Percentiles rank a stretch among this genome's conserved stretches.
These are phyloP conservation scores for Acleris holmiana DNA, from an alignment of 2,888 invertebrate genomes.

Conservation along the genomic window DNA sequence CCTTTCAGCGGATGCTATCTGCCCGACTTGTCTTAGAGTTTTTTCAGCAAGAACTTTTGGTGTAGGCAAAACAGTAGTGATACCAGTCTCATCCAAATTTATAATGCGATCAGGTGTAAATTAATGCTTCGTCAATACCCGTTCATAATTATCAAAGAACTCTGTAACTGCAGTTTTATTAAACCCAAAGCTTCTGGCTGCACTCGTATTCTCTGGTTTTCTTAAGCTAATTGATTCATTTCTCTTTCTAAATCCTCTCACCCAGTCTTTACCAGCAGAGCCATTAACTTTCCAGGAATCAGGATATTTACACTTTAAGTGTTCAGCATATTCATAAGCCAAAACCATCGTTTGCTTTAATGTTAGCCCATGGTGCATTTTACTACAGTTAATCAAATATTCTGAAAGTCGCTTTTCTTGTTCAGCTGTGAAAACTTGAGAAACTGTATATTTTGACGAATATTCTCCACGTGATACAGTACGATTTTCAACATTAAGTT, in stretches of 20 bases:
- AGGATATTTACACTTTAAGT: constrained; percentile 38
- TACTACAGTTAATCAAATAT: constrained; percentile 41
- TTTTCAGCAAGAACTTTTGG: constrained; percentile 41
- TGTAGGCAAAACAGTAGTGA: constrained; percentile 36
- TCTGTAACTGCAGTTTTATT: constrained; percentile 43
- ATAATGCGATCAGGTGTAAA: constrained; percentile 36
- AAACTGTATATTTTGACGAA: constrained; percentile 31
- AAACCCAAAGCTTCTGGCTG: constrained; percentile 45
- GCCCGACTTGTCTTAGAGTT: constrained; percentile 40
- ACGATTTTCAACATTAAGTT: constrained; percentile 26
- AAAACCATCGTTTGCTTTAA: constrained; percentile 41
- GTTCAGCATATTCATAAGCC: constrained; percentile 44
- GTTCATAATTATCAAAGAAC: constrained; percentile 36
- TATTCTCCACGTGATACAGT: constrained; percentile 1
- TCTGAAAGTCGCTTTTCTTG: constrained; percentile 41
- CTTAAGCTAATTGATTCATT: constrained; percentile 42
- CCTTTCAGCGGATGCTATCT: constrained; percentile 25
- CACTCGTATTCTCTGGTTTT: constrained; percentile 46
- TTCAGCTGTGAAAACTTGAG: constrained; percentile 41
- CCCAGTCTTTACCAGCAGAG: constrained; percentile 43
- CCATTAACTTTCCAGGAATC: constrained; percentile 40
- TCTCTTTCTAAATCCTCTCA: constrained; percentile 42
- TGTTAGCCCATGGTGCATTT: constrained; percentile 35
- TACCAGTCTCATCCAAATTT: constrained; percentile 39
- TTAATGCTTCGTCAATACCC: too few relatives aligned